A percentile compares a stretch with the other conserved stretches of the same genome.
phyloP scores from a whole-genome alignment of 2,797 vertebrate genomes.

The Hydrolagus colliei region DNA sequence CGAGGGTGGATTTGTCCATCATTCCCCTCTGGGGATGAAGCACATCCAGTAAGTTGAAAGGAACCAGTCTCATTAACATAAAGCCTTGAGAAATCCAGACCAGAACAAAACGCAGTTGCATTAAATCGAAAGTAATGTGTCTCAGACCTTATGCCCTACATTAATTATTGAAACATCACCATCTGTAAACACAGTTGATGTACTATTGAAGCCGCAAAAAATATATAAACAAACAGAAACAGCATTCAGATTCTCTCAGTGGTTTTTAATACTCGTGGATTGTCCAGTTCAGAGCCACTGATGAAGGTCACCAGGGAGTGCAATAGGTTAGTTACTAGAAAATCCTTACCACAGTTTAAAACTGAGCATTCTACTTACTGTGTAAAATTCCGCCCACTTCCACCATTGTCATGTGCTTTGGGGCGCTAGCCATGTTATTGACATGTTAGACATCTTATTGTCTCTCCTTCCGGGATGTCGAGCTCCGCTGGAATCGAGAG shows the following conservation, averaged over 20 bases:
- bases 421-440: too few relatives aligned
- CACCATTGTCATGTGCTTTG: too few relatives aligned
- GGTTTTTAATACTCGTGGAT: background rate
- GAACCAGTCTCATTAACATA: background rate
- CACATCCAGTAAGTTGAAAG: background rate
- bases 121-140: background rate
- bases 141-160: background rate
- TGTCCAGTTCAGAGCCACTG: background rate
- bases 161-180: background rate
- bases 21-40: too few relatives aligned
- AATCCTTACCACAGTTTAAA: background rate
- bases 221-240: background rate
- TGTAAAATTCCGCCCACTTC: too few relatives aligned
- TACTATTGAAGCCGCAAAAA: background rate
- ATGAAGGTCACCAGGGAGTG: conserved; percentile 9
- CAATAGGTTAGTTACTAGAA: background rate
- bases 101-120: background rate
- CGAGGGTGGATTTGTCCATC: background rate
- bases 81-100: background rate
- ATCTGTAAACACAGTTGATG: background rate
- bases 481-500: too few relatives aligned
- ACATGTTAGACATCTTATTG: too few relatives aligned
- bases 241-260: background rate
- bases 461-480: too few relatives aligned
- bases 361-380: background rate